Conservation (phyloP, 1,140 invertebrate species). For the Drosophila mojavensis region DNA sequence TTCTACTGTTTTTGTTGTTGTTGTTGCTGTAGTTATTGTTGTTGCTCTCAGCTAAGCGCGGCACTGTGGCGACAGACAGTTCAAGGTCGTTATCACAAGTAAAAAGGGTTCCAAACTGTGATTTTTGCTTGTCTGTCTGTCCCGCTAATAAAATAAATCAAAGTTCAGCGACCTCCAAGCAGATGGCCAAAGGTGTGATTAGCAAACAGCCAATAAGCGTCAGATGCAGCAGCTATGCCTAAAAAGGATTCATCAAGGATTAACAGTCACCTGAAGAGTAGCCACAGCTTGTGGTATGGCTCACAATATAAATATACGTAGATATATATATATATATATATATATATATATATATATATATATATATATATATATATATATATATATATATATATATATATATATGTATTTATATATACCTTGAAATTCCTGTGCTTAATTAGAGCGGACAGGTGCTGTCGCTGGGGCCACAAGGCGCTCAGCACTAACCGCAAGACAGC, state of each 20-base stretch:
- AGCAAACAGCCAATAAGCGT: conserved; percentile 64
- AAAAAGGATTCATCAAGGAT: conserved; percentile 28
- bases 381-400: background rate
- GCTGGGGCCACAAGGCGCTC: conserved; percentile 21
- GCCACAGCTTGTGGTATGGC: conserved; percentile 28
- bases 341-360: too few species aligned
- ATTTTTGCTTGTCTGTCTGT: background rate
- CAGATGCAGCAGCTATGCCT: conserved; percentile 40
- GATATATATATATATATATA: too few species aligned
- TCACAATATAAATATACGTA: too few species aligned
- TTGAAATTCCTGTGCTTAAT: conserved; percentile 40
- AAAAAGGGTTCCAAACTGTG: conserved; percentile 22
- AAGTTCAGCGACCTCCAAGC: conserved; percentile 17
- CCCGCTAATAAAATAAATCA: too few species aligned
- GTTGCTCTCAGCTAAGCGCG: conserved; percentile 48
- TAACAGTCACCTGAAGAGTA: conserved; percentile 10
- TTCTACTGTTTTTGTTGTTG: conserved; percentile 16
- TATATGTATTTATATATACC: background rate
- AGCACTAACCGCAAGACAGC: conserved; percentile 28
- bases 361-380: background rate
- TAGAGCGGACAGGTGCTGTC: conserved; percentile 58
- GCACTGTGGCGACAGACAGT: conserved; percentile 59
- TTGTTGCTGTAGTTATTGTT: conserved; percentile 22
- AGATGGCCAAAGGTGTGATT: conserved; percentile 33
- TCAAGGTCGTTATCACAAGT: conserved; percentile 53